phyloP scores from a whole-genome alignment of 1,140 invertebrate species.

The Rhyzopertha dominica region DNA sequence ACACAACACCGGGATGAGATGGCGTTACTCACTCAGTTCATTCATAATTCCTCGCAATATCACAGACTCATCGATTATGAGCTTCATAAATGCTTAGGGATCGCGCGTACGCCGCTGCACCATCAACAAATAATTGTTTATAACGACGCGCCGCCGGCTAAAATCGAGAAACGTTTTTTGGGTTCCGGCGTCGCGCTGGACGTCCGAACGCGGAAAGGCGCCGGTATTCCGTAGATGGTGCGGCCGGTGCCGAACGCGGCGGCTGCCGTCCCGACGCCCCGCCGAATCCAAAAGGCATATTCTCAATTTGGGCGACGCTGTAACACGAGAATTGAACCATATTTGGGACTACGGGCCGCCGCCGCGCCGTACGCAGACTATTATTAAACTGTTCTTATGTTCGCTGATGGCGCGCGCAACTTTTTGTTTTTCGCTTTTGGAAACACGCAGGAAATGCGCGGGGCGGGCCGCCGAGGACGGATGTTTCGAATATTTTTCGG shows the following conservation, averaged over 20 bases:
- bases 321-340: conserved; percentile 46
- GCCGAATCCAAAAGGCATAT: conserved; percentile 39
- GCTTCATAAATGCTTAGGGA: too few species aligned
- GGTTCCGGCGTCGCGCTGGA: neutral
- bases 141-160: neutral
- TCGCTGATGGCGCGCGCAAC: too few species aligned
- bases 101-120: too few species aligned
- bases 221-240: conserved; percentile 42
- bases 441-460: too few species aligned
- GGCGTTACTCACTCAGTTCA: too few species aligned
- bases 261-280: conserved; percentile 41
- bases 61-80: too few species aligned
- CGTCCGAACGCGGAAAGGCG: conserved; percentile 11
- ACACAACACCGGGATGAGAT: too few species aligned
- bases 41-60: too few species aligned
- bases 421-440: too few species aligned
- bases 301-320: conserved; percentile 43
- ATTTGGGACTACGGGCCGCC: conserved; percentile 37
- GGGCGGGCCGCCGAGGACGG: too few species aligned
- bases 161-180: neutral
- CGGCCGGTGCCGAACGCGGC: conserved; percentile 27
- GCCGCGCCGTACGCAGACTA: conserved; percentile 31
- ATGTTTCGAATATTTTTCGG: too few species aligned
- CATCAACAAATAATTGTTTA: too few species aligned
- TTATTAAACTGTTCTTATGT: conserved; percentile 44